phyloP scores from a whole-genome alignment of 2,797 vertebrate genomes.

The Smutsia gigantea region DNA sequence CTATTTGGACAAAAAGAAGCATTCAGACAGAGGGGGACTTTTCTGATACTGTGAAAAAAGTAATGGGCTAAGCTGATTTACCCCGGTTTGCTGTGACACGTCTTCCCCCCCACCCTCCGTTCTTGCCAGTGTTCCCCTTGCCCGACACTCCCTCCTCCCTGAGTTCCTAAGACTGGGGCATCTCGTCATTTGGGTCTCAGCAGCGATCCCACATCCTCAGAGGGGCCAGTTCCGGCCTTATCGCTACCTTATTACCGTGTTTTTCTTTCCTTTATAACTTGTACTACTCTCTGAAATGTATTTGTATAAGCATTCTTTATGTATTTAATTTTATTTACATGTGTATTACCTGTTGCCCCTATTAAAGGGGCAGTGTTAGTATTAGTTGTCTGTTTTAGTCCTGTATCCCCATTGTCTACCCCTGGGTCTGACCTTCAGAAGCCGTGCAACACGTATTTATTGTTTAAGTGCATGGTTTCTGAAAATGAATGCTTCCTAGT shows the following conservation, averaged over 20 bases:
- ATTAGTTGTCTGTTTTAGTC: not conserved
- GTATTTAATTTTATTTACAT: not conserved
- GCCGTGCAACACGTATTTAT: not conserved
- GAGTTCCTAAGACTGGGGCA: not conserved
- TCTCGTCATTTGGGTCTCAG: not conserved
- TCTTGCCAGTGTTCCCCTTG: not conserved
- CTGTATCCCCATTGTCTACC: fast-evolving
- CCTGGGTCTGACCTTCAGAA: not conserved
- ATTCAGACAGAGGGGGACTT: not conserved
- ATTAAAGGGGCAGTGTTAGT: not conserved
- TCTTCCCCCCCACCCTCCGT: not conserved
- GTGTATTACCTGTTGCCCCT: not conserved
- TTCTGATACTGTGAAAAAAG: conserved; percentile 49
- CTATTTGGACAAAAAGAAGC: not conserved
- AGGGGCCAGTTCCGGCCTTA: not conserved
- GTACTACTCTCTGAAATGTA: not conserved
- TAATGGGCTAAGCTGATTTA: not conserved
- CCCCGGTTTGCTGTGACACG: not conserved
- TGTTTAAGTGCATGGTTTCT: conserved; percentile 1
- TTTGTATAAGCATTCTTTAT: not conserved
- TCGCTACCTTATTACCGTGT: not conserved
- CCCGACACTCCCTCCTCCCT: not conserved
- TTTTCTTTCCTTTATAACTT: not conserved
- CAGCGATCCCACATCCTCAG: not conserved
- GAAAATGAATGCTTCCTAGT: not conserved